Percentiles rank a stretch among this genome's conserved stretches.
Evolutionary conservation across 2,888 invertebrate species (phyloP).

Genomic region (Sepiola atlantica): DNA sequence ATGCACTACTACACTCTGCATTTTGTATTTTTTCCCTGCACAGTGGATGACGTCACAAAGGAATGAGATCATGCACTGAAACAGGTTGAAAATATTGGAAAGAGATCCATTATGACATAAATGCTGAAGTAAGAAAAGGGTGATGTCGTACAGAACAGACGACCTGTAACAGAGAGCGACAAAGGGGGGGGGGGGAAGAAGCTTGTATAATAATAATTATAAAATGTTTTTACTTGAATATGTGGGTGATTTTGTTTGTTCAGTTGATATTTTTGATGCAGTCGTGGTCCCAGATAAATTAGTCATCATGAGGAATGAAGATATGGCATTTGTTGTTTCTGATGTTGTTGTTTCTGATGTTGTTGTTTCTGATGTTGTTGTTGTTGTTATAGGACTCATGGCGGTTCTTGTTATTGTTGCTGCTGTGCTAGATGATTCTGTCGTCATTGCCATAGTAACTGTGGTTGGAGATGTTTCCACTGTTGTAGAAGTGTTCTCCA

Average conservation of each 20-base stretch:
- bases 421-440: neutral
- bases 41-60: too few relatives aligned
- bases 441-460: neutral
- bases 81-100: too few relatives aligned
- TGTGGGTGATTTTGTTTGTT: neutral
- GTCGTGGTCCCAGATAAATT: conserved; percentile 3
- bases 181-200: too few relatives aligned
- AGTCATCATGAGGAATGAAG: neutral
- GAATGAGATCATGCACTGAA: too few relatives aligned
- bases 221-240: neutral
- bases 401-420: neutral
- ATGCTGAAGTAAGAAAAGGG: too few relatives aligned
- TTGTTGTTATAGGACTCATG: neutral
- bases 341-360: conserved; percentile 39
- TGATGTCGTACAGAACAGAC: too few relatives aligned
- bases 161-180: too few relatives aligned
- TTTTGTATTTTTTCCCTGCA: too few relatives aligned
- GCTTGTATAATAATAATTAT: too few relatives aligned
- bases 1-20: too few relatives aligned
- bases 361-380: conserved; percentile 14
- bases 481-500: neutral
- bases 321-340: conserved; percentile 35
- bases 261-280: neutral
- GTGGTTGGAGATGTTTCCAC: neutral
- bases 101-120: too few relatives aligned